phyloP scores from a whole-genome alignment of 2,797 vertebrate genomes.

The Kryptopterus vitreolus region DNA sequence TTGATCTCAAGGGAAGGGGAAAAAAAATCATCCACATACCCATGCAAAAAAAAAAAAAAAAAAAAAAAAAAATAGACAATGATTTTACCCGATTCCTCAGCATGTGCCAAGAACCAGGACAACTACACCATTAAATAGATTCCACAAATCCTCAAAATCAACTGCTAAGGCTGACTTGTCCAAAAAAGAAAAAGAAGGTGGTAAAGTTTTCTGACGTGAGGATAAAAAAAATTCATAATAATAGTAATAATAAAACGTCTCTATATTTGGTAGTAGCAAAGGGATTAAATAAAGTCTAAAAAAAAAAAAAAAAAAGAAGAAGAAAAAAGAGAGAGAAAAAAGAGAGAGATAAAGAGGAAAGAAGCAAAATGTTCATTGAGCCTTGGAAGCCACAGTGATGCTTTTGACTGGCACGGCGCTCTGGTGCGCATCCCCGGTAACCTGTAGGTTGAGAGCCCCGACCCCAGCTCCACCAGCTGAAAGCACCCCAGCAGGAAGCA shows the following conservation, averaged over 20 bases:
- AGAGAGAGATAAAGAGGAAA: not conserved
- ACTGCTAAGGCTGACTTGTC: conserved; percentile 5
- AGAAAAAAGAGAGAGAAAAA: not conserved
- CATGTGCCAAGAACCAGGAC: conserved; percentile 12
- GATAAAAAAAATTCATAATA: conserved; percentile 15
- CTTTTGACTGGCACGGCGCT: conserved; percentile 73
- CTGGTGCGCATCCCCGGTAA: conserved; percentile 76
- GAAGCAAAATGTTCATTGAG: conserved; percentile 71
- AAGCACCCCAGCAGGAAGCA: conserved; percentile 84
- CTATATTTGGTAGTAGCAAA: conserved; percentile 59
- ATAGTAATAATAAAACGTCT: conserved; percentile 20
- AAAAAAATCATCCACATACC: conserved; percentile 20
- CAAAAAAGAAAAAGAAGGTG: conserved; percentile 9
- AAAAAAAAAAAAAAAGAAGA: not conserved
- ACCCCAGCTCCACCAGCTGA: conserved; percentile 75
- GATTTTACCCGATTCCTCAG: conserved; percentile 12
- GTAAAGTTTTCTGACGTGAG: conserved; percentile 14
- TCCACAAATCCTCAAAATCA: not conserved
- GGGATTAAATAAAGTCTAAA: conserved; percentile 36
- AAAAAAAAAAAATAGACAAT: conserved; percentile 25
- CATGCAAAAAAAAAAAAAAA: conserved; percentile 18
- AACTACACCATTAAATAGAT: conserved; percentile 6
- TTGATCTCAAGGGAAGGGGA: conserved; percentile 24
- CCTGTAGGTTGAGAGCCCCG: conserved; percentile 81
- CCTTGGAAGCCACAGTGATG: conserved; percentile 84